Evolutionary conservation across 2,888 invertebrate genomes (phyloP), one percentile per base, ranked within the genome.

Genomic region (Phengaris arion): DNA sequence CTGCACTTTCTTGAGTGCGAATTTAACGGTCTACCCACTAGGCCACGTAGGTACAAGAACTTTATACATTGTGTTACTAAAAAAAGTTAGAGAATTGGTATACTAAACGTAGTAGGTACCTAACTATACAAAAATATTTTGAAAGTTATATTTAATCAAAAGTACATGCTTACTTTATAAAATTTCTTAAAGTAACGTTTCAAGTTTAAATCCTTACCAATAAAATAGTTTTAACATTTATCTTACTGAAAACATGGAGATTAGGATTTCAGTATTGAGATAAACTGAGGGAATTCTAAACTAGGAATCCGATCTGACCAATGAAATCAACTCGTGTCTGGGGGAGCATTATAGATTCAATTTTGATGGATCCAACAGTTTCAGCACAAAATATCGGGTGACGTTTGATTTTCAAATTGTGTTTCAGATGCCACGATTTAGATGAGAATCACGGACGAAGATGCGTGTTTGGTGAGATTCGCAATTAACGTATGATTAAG

Each of bases 301-400:
- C 64, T 64, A 64, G 64, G 7, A 64, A 64, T 45, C 35, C 12
- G 45, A 64, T 64, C 12, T 15, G 12, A 35, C 35, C 64, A 64
- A 45, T 64, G 64, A 64, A 64, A 64, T 64, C 35, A 64, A 64
- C 35, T 6, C 64, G 35, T 12, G 45, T 64, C 64, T 45, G 64
- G 64, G 64, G 64, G 64, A 64, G 64, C 64, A 64, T 64, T 64
- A 64, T 64, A 45, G 64, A 64, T 64, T 64, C 64, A 45, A 64
- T 64, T 45, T 64, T 64, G 64, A 64, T 64, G 45, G 64, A 64
- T 64, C 6, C 35, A 9, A 35, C 35, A 64, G 45, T 64, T 64
- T 64, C 64, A 45, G 64, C 64, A 35, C 64, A 64, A 64, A 64
- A 64, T 64, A 64, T 64, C 64, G 64, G 6, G 64, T 64, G 64